Percentiles rank a stretch among this genome's conserved stretches.
These are phyloP conservation scores for Hafferia zeledoni DNA, from an alignment of 2,797 vertebrate species.

Conservation along the genomic window DNA sequence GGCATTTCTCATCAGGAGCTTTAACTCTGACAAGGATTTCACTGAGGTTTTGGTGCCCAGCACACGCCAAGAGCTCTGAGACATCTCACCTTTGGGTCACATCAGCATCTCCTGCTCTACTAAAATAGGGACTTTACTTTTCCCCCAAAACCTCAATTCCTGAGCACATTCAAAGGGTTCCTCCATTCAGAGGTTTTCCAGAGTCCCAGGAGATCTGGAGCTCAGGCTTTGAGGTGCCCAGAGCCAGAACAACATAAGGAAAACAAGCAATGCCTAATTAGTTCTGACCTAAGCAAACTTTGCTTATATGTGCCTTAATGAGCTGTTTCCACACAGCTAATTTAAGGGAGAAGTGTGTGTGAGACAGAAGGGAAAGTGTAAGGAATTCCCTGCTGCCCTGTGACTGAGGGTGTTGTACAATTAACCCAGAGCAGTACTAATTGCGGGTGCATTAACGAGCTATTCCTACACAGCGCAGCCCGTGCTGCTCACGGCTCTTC, in stretches of 20 bases:
- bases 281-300: background rate
- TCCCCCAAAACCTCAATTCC: background rate
- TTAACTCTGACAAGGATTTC: background rate
- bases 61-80: background rate
- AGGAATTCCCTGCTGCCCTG: background rate
- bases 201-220: background rate
- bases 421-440: background rate
- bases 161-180: background rate
- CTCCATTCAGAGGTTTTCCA: background rate
- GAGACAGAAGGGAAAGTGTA: background rate
- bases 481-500: background rate
- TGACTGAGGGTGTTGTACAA: background rate
- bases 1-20: background rate
- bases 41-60: background rate
- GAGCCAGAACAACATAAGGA: background rate
- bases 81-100: background rate
- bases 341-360: background rate
- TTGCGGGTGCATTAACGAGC: background rate
- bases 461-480: fast-evolving
- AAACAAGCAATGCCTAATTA: background rate
- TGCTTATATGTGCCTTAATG: background rate
- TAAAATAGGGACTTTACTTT: fast-evolving
- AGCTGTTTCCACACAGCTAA: background rate
- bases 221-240: background rate
- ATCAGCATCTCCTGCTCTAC: background rate